A percentile compares a stretch with the other conserved stretches of the same genome.
Conservation (phyloP, 2,113 vertebrate species). For the Saguinus midas region DNA sequence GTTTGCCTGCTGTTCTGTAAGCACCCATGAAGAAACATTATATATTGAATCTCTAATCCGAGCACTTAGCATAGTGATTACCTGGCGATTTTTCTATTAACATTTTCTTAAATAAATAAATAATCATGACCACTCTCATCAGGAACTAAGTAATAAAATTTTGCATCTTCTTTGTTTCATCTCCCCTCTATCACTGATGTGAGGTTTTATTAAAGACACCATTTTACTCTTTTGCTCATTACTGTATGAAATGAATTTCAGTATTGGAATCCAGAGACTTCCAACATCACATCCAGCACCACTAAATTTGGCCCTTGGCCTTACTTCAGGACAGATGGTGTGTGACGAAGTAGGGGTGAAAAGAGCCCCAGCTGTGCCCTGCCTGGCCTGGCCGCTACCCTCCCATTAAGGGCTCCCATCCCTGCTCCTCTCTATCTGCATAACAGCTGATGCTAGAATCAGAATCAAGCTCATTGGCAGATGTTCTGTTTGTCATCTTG, state of each 20-base stretch:
- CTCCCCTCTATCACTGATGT: neutral
- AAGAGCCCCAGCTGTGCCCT: neutral
- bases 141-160: neutral
- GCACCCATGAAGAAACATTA: neutral
- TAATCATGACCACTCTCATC: neutral
- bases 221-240: conserved; percentile 31
- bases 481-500: conserved; percentile 46
- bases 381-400: neutral
- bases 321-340: conserved; percentile 24
- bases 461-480: neutral
- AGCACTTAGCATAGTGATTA: neutral
- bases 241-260: conserved; percentile 14
- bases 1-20: neutral
- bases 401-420: neutral
- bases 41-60: neutral
- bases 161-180: neutral
- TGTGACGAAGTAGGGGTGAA: neutral
- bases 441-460: conserved; percentile 28
- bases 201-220: neutral
- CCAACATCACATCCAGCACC: neutral
- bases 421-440: neutral
- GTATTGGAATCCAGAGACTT: neutral
- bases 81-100: neutral
- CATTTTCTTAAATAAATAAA: neutral
- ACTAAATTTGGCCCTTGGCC: neutral